Percentiles rank a stretch among this genome's conserved stretches.
phyloP scores from a whole-genome alignment of 2,113 vertebrate species.

The Delphinapterus leucas region DNA sequence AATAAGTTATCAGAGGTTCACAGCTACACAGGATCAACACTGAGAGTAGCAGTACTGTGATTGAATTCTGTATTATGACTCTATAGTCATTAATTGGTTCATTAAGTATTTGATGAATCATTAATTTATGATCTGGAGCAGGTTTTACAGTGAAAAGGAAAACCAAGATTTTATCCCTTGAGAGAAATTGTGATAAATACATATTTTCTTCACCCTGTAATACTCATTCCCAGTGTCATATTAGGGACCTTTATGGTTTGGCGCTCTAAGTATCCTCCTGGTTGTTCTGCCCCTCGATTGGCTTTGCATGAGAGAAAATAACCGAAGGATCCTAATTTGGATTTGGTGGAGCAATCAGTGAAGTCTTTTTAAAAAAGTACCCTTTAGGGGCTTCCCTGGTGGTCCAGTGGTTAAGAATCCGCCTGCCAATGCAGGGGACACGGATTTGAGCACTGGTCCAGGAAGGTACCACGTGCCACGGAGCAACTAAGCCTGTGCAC shows the following conservation, averaged over 20 bases:
- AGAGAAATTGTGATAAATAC: background rate
- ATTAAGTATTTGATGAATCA: conserved; percentile 31
- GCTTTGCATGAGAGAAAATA: background rate
- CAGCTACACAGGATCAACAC: background rate
- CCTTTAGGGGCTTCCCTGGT: background rate
- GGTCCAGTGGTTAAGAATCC: no score
- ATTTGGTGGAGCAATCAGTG: background rate
- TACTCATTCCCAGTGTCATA: background rate
- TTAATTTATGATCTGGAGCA: background rate
- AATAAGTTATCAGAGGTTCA: background rate
- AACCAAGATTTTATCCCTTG: background rate
- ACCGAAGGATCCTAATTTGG: background rate
- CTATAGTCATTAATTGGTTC: background rate
- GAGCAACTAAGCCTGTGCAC: no score
- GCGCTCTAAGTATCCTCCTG: background rate
- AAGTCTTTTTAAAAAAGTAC: background rate
- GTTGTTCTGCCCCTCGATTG: background rate
- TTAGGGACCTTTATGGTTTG: background rate
- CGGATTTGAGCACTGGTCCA: no score
- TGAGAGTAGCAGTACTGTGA: background rate
- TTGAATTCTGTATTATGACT: background rate
- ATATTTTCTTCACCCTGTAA: background rate
- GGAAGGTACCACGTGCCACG: no score
- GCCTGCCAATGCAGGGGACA: no score
- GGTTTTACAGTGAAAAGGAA: background rate